A percentile compares a stretch with the other conserved stretches of the same genome.
These are phyloP conservation scores for Steatocranus sp. DNA, from an alignment of 2,797 vertebrate genomes.

Conservation along the genomic window DNA sequence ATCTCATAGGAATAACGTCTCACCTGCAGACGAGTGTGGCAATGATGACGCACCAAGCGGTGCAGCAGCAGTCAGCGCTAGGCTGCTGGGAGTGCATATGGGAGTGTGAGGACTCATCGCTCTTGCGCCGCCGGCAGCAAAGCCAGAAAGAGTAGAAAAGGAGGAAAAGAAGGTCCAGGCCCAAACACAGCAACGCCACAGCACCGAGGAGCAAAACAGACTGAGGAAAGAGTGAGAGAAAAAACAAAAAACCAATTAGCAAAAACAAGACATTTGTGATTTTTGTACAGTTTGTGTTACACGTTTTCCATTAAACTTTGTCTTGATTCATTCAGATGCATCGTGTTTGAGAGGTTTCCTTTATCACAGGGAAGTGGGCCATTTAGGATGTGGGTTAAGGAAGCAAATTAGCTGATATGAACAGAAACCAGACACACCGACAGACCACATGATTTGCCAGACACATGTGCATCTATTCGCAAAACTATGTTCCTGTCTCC, in stretches of 20 bases:
- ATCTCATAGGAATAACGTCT: conserved; percentile 22
- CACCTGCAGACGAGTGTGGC: conserved; percentile 98
- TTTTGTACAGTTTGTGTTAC: neutral
- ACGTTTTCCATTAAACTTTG: neutral
- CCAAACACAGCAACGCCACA: conserved; percentile 86
- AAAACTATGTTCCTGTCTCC: neutral
- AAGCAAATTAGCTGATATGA: conserved; percentile 45
- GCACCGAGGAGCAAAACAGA: conserved; percentile 89
- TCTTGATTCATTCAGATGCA: neutral
- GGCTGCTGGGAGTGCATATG: conserved; percentile 69
- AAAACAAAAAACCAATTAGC: neutral
- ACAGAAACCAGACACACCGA: conserved; percentile 22
- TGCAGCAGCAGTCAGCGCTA: conserved; percentile 97
- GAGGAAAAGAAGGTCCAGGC: conserved; percentile 94
- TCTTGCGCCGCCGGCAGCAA: conserved; percentile 92
- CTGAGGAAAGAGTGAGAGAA: conserved; percentile 52
- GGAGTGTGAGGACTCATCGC: conserved; percentile 73
- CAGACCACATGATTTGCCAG: neutral
- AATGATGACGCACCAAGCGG: conserved; percentile 98
- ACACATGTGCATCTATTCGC: neutral
- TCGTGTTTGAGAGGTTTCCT: neutral
- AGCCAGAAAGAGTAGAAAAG: conserved; percentile 99
- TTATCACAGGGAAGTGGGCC: neutral
- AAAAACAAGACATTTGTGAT: neutral
- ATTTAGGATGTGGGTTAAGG: conserved; percentile 25